These are phyloP conservation scores for Pseudomyrmex flavicornis DNA, from an alignment of 1,140 invertebrate species.

Conservation along the genomic window DNA sequence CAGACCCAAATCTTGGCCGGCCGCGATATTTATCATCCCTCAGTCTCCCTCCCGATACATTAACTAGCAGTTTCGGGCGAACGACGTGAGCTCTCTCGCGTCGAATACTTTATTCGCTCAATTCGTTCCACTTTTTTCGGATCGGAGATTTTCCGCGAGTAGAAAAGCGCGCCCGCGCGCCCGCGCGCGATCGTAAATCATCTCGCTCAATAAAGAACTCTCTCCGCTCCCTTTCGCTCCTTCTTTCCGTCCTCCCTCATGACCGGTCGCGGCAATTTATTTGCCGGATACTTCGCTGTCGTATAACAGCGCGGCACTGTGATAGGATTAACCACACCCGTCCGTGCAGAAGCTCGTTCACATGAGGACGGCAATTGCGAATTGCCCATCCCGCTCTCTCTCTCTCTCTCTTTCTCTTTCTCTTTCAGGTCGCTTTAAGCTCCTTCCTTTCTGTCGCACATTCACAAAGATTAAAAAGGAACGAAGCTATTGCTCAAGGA, in stretches of 20 bases:
- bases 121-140: conserved; percentile 9
- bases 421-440: not conserved
- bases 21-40: conserved; percentile 42
- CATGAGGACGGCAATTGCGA: not conserved
- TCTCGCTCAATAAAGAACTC: conserved; percentile 63
- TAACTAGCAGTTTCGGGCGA: conserved; percentile 15
- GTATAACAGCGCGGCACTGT: conserved; percentile 15
- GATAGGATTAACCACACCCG: conserved; percentile 49
- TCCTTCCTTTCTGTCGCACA: not conserved
- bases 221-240: conserved; percentile 28
- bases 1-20: conserved; percentile 15
- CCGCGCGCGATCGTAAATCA: conserved; percentile 60
- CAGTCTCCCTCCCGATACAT: conserved; percentile 28
- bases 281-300: conserved; percentile 61
- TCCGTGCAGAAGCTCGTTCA: not conserved
- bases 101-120: conserved; percentile 35
- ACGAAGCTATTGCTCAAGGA: conserved; percentile 65
- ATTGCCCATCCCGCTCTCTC: not conserved
- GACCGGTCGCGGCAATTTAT: conserved; percentile 63
- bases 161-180: not conserved
- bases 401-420: not conserved
- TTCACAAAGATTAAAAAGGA: conserved; percentile 67
- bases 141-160: conserved; percentile 49
- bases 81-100: not conserved
- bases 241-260: not conserved